Base-by-base conservation (phyloP, 2,113 vertebrate genomes). In the Pristiophorus japonicus region DNA sequence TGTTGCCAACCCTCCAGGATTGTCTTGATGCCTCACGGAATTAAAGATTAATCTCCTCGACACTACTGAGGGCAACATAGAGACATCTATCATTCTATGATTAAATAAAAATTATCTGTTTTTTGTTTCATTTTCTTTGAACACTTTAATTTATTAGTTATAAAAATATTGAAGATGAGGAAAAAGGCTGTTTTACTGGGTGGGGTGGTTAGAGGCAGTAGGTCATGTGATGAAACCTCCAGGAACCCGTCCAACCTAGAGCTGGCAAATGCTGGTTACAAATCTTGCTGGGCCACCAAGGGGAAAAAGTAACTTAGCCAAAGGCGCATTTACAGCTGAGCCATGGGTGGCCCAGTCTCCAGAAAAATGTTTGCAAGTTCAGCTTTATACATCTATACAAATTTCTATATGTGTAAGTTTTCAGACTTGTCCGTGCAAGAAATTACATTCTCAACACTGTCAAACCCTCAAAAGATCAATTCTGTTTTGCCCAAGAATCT, bases 401-500 rank as follows among this genome's bases (percentile, higher is more conserved):
- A 62, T 65, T 45, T 38, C 88, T 38, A 65, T 62, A 62, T 63
- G 20, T 92, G 88, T 65, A 4, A 63, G 59, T 10, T 22, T 70
- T 94, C 92, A 94, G 65, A 94, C 92, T 94, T 94, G 92, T 70
- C 65, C 42, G 47, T 94, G 65, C 92, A 94, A 70, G 92, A 94
- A 94, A 94, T 70, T 45, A 94, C 63, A 94, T 66, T 45, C 42
- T 94, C 42, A 70, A 6, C 47, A 34, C 22, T 94, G 92, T 94
- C 92, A 94, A 94, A 22, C 63, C 65, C 92, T 67, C 92, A 12
- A 30, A 59, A 67, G n/a, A 47, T 38, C 92, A 70, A 70, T 70
- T 92, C 6, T 63, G 62, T 63, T 92, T 92, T 92, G 92, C 65
- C 92, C 47, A 70, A 47, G 92, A 94, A 67, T 94, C 63, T 45